Evolutionary conservation across 2,113 vertebrate genomes (phyloP).

Genomic region (Daubentonia madagascariensis): DNA sequence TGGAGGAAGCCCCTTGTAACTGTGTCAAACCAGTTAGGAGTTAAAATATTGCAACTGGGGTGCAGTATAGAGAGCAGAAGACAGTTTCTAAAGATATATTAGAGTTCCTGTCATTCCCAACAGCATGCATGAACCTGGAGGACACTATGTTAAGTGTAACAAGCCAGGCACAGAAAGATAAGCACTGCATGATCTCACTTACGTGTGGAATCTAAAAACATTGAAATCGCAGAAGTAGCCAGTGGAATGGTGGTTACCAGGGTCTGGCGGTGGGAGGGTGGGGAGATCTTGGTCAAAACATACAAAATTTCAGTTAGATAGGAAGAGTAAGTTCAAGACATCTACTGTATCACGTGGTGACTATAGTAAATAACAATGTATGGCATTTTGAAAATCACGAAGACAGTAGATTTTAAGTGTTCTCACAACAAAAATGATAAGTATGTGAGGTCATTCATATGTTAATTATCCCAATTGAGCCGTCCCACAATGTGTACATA

Average conservation of each 20-base stretch:
- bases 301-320: neutral
- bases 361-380: neutral
- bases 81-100: neutral
- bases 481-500: neutral
- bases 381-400: too few relatives aligned
- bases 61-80: neutral
- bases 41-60: neutral
- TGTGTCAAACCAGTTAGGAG: neutral
- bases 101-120: neutral
- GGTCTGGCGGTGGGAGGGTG: too few relatives aligned
- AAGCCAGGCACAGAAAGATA: neutral
- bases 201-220: too few relatives aligned
- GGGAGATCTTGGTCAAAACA: too few relatives aligned
- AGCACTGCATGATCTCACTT: neutral
- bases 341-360: neutral
- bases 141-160: neutral
- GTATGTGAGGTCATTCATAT: too few relatives aligned
- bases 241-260: too few relatives aligned
- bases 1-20: neutral
- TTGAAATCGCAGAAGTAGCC: too few relatives aligned
- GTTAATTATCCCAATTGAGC: neutral
- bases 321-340: too few relatives aligned
- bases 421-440: neutral
- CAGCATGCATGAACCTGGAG: neutral
- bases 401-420: neutral